Percentiles rank a stretch among this genome's conserved stretches.
These are phyloP conservation scores for Egretta garzetta DNA, from an alignment of 2,113 vertebrate species.

Conservation along the genomic window DNA sequence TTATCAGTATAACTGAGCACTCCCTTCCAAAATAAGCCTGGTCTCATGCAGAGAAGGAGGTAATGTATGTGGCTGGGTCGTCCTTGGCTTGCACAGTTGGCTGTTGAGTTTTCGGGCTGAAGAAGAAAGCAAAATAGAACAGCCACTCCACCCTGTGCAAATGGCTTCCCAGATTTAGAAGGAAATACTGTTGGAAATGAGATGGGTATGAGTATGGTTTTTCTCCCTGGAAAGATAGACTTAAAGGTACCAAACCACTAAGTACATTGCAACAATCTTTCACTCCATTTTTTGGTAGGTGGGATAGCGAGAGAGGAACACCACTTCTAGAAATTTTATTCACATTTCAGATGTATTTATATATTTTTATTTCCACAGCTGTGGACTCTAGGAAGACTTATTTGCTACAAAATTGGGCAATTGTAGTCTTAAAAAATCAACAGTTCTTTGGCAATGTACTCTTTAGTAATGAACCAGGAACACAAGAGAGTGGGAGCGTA, in stretches of 20 bases:
- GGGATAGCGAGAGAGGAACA: background rate
- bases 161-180: background rate
- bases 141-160: background rate
- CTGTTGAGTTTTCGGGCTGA: background rate
- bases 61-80: background rate
- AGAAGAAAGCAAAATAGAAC: background rate
- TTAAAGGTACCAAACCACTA: background rate
- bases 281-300: background rate
- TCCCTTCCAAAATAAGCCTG: background rate
- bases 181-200: background rate
- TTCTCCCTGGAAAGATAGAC: background rate
- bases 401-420: background rate
- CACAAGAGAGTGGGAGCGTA: background rate
- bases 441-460: background rate
- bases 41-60: background rate
- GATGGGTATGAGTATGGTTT: background rate
- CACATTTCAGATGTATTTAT: background rate
- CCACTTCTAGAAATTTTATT: background rate
- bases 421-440: background rate
- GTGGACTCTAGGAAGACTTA: background rate
- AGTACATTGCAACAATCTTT: background rate
- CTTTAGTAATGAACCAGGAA: background rate
- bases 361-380: background rate
- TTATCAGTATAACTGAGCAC: background rate
- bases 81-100: fast-evolving